Percentiles rank a stretch among this genome's conserved stretches.
Conservation (phyloP, 1,140 invertebrate genomes). For the Pseudomyrmex concolor region DNA sequence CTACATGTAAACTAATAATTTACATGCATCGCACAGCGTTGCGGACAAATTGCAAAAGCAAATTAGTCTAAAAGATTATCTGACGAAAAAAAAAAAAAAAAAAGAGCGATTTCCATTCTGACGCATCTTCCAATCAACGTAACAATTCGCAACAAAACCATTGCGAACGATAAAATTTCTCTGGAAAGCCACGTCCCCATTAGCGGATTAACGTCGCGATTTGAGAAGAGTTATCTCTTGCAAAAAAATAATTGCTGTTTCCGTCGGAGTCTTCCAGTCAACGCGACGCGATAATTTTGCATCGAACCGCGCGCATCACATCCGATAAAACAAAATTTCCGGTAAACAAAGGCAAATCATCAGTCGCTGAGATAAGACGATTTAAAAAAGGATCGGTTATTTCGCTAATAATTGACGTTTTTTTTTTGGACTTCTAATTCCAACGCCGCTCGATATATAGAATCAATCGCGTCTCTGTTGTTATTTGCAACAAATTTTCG, state of each 20-base stretch:
- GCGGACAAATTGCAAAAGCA: constrained; percentile 10
- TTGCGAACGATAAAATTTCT: constrained; percentile 41
- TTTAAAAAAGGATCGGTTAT: not conserved
- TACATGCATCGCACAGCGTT: not conserved
- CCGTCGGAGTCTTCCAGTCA: constrained; percentile 13
- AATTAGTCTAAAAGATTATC: constrained; percentile 48
- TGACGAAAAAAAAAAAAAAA: constrained; percentile 45
- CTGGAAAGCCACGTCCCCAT: constrained; percentile 38
- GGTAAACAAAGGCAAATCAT: constrained; percentile 7
- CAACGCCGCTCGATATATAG: no score
- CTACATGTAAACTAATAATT: constrained; percentile 13
- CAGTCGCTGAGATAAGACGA: constrained; percentile 7
- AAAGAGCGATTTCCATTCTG: constrained; percentile 45
- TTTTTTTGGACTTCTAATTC: not conserved
- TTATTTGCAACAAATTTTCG: constrained; percentile 16
- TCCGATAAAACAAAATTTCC: not conserved
- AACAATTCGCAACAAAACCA: constrained; percentile 55
- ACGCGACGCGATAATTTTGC: constrained; percentile 29
- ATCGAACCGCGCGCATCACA: not conserved
- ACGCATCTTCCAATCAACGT: constrained; percentile 46
- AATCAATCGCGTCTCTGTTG: not conserved
- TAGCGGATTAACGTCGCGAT: constrained; percentile 50
- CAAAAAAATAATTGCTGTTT: constrained; percentile 53
- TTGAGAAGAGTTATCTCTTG: constrained; percentile 55
- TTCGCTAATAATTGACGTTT: not conserved